Evolutionary conservation across 1,140 invertebrate species (phyloP).

Genomic region (Medauroidea extradentata): DNA sequence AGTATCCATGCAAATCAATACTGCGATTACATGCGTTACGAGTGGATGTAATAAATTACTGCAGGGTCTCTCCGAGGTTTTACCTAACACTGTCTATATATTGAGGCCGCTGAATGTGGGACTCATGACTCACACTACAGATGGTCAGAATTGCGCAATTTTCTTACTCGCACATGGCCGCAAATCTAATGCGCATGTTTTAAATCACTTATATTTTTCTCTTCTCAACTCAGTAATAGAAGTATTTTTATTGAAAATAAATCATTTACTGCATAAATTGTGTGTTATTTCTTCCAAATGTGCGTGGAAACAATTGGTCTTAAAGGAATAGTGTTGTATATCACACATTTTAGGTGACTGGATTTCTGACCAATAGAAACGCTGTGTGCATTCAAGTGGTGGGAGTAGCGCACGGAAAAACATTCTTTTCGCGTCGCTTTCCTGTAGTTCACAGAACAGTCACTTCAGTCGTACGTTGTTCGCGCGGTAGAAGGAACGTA

Average conservation of each 20-base stretch:
- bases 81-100: neutral
- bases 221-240: neutral
- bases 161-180: neutral
- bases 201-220: neutral
- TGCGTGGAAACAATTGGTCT: no score
- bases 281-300: no score
- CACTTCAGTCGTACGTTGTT: neutral
- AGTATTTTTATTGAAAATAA: neutral
- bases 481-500: no score
- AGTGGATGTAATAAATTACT: constrained; percentile 5
- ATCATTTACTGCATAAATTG: neutral
- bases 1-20: neutral
- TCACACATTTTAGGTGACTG: neutral
- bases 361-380: neutral
- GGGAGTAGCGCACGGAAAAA: neutral
- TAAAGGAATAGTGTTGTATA: neutral
- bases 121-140: neutral
- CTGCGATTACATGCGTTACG: neutral
- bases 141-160: neutral
- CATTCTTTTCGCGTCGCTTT: neutral
- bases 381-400: neutral
- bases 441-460: neutral
- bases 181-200: neutral
- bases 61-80: neutral
- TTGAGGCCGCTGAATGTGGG: neutral